Base-by-base conservation (phyloP, 2,113 vertebrate species). In the Psephotus haematonotus region DNA sequence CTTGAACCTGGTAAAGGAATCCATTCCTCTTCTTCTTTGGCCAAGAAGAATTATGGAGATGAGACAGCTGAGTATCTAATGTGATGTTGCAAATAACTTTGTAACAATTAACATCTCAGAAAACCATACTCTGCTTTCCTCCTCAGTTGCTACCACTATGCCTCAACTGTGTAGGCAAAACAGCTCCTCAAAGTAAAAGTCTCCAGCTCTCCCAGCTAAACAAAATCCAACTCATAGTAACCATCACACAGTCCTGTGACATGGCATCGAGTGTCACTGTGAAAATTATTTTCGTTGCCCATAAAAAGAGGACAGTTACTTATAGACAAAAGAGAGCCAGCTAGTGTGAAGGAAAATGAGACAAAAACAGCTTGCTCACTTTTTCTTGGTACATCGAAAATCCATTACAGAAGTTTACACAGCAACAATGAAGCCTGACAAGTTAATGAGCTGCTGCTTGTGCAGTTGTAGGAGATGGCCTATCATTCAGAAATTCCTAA, bases 381-480 rank as follows among this genome's bases (percentile, higher is more conserved):
- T 72, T 94, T 88, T 71, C 71, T 78, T 47, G 49, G 55, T 94
- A 95, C 52, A 83, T 35, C 74, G 70, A 95, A 97, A 96, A 96
- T 63, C 82, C 91, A 96, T 89, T 95, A 78, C 17, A 63, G 13
- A 70, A 79, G 46, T 91, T 94, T 82, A 89, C 33, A 72, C 23
- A 79, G 68, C 86, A 95, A 82, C 76, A 95, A n/a, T 8, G 74
- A 94, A 92, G n/a, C 77, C 84, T 59, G 57, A 90, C 39, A 37
- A 83, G 44, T 85, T 75, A 72, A 76, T 19, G 31, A 95, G n/a
- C 59, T 86, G 77, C 77, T 85, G 43, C 43, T 65, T 12, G 17
- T 6, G 20, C 31, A 90, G 65, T 55, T 17, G 3, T 28, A 77
- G 52, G 65, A 96, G 16, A 82, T 9, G 19, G 29, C 23, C 57